These are phyloP conservation scores for Passerina amoena DNA, from an alignment of 2,113 vertebrate genomes.

Conservation along the genomic window DNA sequence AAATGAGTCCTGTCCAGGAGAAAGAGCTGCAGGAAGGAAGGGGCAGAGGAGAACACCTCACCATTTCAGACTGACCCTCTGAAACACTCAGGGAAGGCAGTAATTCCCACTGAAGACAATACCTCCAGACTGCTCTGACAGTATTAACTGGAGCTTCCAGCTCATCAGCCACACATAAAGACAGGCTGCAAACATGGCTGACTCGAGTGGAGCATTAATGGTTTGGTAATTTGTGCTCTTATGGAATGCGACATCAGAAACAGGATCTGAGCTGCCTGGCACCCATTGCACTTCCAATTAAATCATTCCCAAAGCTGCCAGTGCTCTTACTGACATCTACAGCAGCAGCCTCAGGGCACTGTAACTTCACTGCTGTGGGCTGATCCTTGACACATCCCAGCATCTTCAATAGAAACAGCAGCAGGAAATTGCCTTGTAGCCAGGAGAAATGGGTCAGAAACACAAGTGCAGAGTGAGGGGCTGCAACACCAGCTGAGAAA, in stretches of 20 bases:
- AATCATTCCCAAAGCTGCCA: not conserved
- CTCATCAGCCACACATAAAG: constrained; percentile 3
- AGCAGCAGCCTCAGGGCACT: not conserved
- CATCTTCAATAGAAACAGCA: not conserved
- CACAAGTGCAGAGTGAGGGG: accelerated
- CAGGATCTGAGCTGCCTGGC: not conserved
- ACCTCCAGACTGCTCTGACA: not conserved
- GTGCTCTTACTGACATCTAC: not conserved
- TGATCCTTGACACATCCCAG: not conserved
- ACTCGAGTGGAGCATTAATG: not conserved
- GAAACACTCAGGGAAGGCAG: not conserved
- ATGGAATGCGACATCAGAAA: constrained; percentile 14
- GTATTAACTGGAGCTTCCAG: constrained; percentile 33
- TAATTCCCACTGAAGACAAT: not conserved
- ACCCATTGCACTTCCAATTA: not conserved
- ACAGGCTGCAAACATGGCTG: not conserved
- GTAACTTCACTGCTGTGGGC: not conserved
- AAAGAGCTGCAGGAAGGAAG: not conserved
- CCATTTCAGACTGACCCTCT: not conserved
- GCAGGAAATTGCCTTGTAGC: not conserved
- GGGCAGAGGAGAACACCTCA: not conserved
- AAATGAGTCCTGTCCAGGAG: not conserved
- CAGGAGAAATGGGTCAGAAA: not conserved
- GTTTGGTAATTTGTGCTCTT: not conserved
- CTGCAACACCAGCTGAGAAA: not conserved